Evolutionary conservation across 2,797 vertebrate genomes (phyloP), one percentile per base, ranked within the genome.

Genomic region (Harpagifer antarcticus): DNA sequence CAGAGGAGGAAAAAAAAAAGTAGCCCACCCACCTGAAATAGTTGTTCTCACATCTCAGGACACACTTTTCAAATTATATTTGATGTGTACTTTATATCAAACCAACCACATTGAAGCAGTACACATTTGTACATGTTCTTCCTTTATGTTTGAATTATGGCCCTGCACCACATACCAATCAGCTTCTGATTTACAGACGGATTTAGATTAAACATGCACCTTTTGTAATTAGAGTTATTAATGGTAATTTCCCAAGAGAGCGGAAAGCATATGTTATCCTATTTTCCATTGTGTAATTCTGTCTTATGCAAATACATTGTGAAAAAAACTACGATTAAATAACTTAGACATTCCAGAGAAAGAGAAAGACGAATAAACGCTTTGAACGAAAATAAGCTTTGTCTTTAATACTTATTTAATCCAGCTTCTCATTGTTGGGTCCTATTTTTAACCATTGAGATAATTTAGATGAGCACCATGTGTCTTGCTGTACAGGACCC

Each of bases 371-470:
- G 44, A 49, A 31, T 42, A 47, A 20, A 20, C 1, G 7, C 10
- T 40, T 37, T 48, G 53, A 45, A 33, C 37, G 20, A 20, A 1
- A 11, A 9, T 68, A 75, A 47, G 73, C 48, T 48, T 54, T 73
- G 65, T 76, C 54, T 76, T 49, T 89, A 70, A 88, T 81, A 83
- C 74, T 73, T 85, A 77, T 81, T 66, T 15, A 19, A 76, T 70
- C 62, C 81, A 87, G 75, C 84, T 91, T 92, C 88, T 81, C 84
- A 65, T 80, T 84, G 78, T 89, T 72, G 68, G 43, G 60, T 67
- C 63, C 75, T 82, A 70, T 89, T 89, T 90, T 84, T 85, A 89
- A 91, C 79, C 76, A 70, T 68, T 60, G 76, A 3, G 65, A 93
- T 91, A 63, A 88, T 88, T 88, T 64, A 81, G 70, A 86, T 72